Conservation (phyloP, 2,888 invertebrate genomes). For the Callyntrura sp. region DNA sequence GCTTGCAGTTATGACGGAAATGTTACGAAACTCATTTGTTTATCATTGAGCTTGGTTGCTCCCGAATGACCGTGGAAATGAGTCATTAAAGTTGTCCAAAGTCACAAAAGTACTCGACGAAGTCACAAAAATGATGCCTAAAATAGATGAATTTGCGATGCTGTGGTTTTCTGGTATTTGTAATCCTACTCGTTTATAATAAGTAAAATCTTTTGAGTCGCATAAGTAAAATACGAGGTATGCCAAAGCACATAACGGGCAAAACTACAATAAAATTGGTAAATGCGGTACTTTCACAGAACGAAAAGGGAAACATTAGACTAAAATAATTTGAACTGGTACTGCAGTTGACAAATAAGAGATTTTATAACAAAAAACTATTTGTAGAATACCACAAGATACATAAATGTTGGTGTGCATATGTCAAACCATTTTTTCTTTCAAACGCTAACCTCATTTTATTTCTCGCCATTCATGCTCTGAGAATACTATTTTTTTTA, state of each 20-base stretch:
- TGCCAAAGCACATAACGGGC: no score
- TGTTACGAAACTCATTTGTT: constrained; percentile 50
- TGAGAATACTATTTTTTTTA: no score
- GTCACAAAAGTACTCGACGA: background rate
- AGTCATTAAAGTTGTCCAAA: constrained; percentile 28
- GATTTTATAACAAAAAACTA: no score
- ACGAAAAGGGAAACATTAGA: background rate
- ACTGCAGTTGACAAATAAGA: no score
- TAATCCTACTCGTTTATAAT: background rate
- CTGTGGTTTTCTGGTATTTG: constrained; percentile 42
- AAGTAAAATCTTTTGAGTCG: constrained; percentile 35
- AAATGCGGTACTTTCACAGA: no score
- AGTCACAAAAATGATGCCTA: constrained; percentile 8
- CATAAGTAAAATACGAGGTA: background rate
- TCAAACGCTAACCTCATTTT: no score
- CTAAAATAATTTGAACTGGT: background rate
- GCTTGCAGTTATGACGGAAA: background rate
- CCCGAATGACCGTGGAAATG: constrained; percentile 42
- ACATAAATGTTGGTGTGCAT: no score
- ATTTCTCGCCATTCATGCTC: no score
- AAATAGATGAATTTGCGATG: constrained; percentile 64
- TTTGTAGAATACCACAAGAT: no score
- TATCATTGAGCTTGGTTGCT: constrained; percentile 28
- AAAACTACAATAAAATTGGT: background rate
- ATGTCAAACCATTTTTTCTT: no score